A percentile compares a stretch with the other conserved stretches of the same genome.
These are phyloP conservation scores for Danionella dracula DNA, from an alignment of 2,797 vertebrate species.

Conservation along the genomic window DNA sequence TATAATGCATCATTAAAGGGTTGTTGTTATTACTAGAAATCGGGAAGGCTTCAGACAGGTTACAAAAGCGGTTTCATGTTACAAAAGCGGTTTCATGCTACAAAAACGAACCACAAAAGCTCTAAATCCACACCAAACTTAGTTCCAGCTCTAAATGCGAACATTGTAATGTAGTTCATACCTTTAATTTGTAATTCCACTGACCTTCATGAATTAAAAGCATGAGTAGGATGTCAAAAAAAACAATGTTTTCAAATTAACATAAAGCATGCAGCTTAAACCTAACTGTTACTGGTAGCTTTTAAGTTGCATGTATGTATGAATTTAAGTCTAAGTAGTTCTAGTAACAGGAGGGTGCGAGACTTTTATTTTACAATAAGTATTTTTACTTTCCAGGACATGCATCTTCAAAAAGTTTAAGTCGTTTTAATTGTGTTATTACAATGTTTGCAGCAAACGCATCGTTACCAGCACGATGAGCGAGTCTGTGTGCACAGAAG, in stretches of 20 bases:
- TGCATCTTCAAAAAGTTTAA: neutral
- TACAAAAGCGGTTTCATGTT: neutral
- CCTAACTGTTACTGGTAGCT: too few relatives aligned
- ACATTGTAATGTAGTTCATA: neutral
- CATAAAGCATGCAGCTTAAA: too few relatives aligned
- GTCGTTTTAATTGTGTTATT: neutral
- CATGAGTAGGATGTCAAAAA: neutral
- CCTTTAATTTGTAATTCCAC: slow-evolving; percentile 5
- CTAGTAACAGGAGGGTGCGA: neutral
- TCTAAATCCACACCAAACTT: neutral
- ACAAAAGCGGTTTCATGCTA: neutral
- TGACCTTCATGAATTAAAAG: slow-evolving; percentile 37
- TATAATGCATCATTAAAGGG: neutral
- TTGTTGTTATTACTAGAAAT: neutral
- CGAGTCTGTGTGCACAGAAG: slow-evolving; percentile 87
- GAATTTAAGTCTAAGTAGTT: too few relatives aligned
- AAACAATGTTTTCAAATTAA: neutral
- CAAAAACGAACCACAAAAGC: neutral
- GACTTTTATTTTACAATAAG: neutral
- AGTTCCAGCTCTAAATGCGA: neutral
- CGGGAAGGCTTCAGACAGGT: neutral
- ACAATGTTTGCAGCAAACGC: neutral
- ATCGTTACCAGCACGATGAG: slow-evolving; percentile 84
- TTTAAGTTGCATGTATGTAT: too few relatives aligned
- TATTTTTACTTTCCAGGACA: neutral